A percentile compares a stretch with the other conserved stretches of the same genome.
These are phyloP conservation scores for Clivina fossor DNA, from an alignment of 2,888 invertebrate genomes.

Conservation along the genomic window DNA sequence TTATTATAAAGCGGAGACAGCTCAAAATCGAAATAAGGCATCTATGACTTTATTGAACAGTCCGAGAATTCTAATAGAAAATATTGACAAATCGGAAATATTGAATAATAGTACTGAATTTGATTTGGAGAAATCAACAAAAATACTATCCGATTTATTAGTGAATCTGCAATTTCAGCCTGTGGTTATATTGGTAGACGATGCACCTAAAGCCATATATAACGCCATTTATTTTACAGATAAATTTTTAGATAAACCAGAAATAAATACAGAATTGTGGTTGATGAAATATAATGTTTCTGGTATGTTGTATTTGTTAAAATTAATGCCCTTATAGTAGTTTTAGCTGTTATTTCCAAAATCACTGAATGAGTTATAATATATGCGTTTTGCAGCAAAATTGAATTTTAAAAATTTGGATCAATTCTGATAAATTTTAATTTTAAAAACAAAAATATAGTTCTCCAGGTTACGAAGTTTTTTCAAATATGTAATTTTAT, in stretches of 20 bases:
- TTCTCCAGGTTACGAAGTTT: too few species aligned
- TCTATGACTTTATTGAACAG: too few species aligned
- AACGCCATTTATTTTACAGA: constrained; percentile 42
- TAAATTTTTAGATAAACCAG: constrained; percentile 36
- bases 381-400: too few species aligned
- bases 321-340: too few species aligned
- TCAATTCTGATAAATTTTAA: too few species aligned
- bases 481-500: too few species aligned
- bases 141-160: background rate
- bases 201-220: constrained; percentile 40
- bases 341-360: too few species aligned
- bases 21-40: background rate
- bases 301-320: too few species aligned
- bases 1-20: background rate
- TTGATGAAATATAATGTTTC: constrained; percentile 47
- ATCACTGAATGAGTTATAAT: too few species aligned
- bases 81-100: background rate
- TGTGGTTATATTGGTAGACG: constrained; percentile 46
- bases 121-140: background rate
- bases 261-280: constrained; percentile 43
- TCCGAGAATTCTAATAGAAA: constrained; percentile 4
- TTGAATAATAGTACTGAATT: constrained; percentile 6
- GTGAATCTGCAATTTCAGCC: constrained; percentile 35
- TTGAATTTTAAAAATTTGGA: too few species aligned
- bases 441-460: too few species aligned